Percentiles rank a stretch among this genome's conserved stretches.
Conservation (phyloP, 2,113 vertebrate genomes). For the Helogale parvula region DNA sequence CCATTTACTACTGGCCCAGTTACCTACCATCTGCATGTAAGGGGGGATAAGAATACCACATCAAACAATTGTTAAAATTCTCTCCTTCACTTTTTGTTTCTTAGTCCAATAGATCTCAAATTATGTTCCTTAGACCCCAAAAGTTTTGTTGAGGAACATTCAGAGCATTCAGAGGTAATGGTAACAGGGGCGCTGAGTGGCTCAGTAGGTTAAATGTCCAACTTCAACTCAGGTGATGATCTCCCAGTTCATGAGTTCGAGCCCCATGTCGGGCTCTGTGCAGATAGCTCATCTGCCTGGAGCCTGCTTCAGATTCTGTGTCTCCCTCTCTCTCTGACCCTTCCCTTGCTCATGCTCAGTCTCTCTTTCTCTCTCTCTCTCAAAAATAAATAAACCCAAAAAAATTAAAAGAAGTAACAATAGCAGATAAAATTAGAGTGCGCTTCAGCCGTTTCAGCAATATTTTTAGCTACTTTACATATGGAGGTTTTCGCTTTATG, state of each 20-base stretch:
- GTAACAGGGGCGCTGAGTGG: neutral
- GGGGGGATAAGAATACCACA: neutral
- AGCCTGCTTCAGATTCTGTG: too few relatives aligned
- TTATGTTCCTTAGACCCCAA: neutral
- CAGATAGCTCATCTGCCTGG: too few relatives aligned
- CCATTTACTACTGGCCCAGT: neutral
- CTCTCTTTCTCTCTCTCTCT: too few relatives aligned
- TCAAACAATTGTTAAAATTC: neutral
- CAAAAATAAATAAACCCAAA: too few relatives aligned
- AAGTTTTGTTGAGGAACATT: neutral
- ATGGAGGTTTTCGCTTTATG: neutral
- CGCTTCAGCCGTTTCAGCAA: neutral
- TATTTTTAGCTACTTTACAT: slow-evolving; percentile 4
- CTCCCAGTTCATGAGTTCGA: too few relatives aligned
- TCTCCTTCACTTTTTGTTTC: neutral
- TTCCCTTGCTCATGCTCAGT: too few relatives aligned
- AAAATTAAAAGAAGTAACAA: neutral
- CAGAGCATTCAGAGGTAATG: neutral
- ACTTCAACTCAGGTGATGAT: too few relatives aligned
- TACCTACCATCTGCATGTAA: neutral
- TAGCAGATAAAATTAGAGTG: neutral
- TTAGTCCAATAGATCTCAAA: neutral
- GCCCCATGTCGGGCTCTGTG: too few relatives aligned
- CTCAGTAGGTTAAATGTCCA: too few relatives aligned
- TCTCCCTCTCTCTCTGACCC: too few relatives aligned